phyloP scores from a whole-genome alignment of 2,113 vertebrate species.

The Cyprinodon brontotheroides region DNA sequence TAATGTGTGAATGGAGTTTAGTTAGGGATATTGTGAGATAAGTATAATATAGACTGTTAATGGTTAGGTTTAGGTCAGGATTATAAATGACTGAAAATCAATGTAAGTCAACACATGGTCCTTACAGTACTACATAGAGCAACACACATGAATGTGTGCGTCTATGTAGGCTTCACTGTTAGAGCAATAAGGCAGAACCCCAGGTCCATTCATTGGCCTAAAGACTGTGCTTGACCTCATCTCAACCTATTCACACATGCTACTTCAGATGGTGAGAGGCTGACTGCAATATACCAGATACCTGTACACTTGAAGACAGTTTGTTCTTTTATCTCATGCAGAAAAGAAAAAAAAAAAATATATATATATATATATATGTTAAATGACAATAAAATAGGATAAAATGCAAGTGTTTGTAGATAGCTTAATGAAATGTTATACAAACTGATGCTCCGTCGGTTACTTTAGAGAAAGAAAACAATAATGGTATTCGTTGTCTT shows the following conservation, averaged over 20 bases:
- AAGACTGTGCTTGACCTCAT: slow-evolving; percentile 66
- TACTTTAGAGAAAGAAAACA: not conserved
- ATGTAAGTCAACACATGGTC: too few relatives aligned
- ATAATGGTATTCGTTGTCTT: not conserved
- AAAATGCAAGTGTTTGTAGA: not conserved
- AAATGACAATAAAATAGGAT: not conserved
- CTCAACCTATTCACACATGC: slow-evolving; percentile 64
- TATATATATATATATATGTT: too few relatives aligned
- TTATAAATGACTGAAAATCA: too few relatives aligned
- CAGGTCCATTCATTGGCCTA: slow-evolving; percentile 28
- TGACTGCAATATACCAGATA: slow-evolving; percentile 34
- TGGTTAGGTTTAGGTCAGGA: too few relatives aligned
- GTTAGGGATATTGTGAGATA: too few relatives aligned
- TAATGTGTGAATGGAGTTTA: too few relatives aligned
- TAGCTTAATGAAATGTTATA: too few relatives aligned
- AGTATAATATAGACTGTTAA: too few relatives aligned
- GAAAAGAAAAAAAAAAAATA: not conserved
- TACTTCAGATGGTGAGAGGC: slow-evolving; percentile 38
- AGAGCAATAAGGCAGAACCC: slow-evolving; percentile 45
- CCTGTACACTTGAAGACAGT: slow-evolving; percentile 7
- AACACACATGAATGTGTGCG: not conserved
- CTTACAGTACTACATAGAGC: too few relatives aligned
- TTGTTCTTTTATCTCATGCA: slow-evolving; percentile 10
- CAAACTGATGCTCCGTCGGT: not conserved
- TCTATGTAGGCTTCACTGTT: slow-evolving; percentile 23